Base-by-base conservation (phyloP, 2,113 vertebrate genomes). In the Lycaon pictus region DNA sequence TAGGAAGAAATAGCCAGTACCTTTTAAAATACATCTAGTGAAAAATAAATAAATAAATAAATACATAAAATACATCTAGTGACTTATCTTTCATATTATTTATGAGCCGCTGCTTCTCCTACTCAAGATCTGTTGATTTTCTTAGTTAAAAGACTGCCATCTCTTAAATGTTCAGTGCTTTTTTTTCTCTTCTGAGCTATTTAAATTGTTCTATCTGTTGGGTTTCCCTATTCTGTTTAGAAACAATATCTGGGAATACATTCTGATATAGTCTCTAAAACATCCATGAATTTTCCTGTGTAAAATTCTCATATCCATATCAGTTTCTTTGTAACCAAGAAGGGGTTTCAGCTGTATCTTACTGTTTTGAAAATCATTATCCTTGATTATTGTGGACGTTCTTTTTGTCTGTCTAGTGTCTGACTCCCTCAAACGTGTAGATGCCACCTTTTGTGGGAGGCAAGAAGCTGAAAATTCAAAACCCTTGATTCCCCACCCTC, bases 171-270 rank as follows among this genome's bases (percentile, higher is more conserved):
- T n/a, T 55, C 76, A 7, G 9, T 84, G 48, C 32, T 63, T 89
- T 90, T 77, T 60, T 60, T 81, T 94, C 29, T 90, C 48, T 89
- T 90, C 69, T 92, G 23, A 95, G 51, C 65, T 74, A 16, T 65
- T 90, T 81, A 55, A 37, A 27, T 77, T 87, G 80, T 60, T 81
- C 29, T 17, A 1, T 77, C 84, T 90, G 72, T 92, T 90, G 67
- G 10, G 81, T 90, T 96, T 81, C 60, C 63, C 12, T 74, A 11
- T 85, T 88, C 6, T 86, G 15, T 63, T 95, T 29, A 81, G 37
- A 79, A 88, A 37, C 20, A 62, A 60, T 85, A 51, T 43, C 37
- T 90, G 62, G 71, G 16, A 84, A 63, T 84, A 56, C 48, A 81
- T 88, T 81, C 72, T 82, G 23, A 56, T 67, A 32, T 13, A 25